Percentiles rank a stretch among this genome's conserved stretches.
Conservation (phyloP, 2,113 vertebrate genomes). For the Pterocles orientalis region DNA sequence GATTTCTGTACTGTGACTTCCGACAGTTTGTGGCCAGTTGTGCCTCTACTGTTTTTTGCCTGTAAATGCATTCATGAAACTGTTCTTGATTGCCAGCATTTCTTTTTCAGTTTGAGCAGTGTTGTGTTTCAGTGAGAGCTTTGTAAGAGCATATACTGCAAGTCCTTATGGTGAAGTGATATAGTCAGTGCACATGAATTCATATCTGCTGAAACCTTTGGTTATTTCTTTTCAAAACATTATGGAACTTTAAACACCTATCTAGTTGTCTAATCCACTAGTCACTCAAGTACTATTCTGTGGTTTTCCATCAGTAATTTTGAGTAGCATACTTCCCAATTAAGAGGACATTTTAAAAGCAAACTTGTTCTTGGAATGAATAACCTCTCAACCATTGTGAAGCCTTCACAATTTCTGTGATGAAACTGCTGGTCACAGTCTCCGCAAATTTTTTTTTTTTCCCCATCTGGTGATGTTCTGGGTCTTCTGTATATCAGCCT, state of each 20-base stretch:
- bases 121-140: background rate
- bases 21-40: background rate
- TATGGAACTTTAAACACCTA: background rate
- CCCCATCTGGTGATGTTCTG: background rate
- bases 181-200: background rate
- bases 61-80: background rate
- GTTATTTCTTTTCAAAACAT: background rate
- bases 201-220: background rate
- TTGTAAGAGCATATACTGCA: background rate
- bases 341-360: background rate
- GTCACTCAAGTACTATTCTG: background rate
- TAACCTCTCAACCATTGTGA: background rate
- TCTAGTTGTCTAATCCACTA: background rate
- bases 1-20: background rate
- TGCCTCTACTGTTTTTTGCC: constrained; percentile 5
- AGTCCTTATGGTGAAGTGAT: background rate
- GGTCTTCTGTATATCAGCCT: background rate
- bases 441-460: background rate
- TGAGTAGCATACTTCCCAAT: background rate
- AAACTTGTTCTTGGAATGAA: background rate
- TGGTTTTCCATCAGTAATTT: background rate
- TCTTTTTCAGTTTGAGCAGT: background rate
- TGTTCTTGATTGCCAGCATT: background rate
- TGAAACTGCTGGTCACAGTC: background rate
- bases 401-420: background rate